Evolutionary conservation across 1,140 invertebrate species (phyloP), one percentile per base, ranked within the genome.

Genomic region (Planococcus citri): DNA sequence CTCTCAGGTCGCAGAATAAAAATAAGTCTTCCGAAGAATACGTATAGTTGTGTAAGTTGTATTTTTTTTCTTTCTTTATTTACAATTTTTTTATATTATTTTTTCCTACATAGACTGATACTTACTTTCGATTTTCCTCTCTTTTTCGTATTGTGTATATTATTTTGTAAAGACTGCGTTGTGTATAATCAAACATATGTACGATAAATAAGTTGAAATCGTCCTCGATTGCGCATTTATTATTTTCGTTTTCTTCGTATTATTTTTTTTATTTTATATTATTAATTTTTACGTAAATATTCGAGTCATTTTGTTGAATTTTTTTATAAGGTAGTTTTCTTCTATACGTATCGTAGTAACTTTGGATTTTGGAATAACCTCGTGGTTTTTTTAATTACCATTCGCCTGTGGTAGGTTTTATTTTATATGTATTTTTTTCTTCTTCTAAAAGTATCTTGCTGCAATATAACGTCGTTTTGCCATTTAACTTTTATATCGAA

Each of bases 21-120:
- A 58, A 74, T 17, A 75, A 75, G 70, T 73, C 74, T 17, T 73
- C 73, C 24, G 75, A 75, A 71, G 75, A 75, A 72, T 75, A 75
- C 70, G 75, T 75, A 57, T 75, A 69, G 41, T 12, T 2, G 1
- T 6, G 22, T 68, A 1, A 24, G 9, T 51, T 51, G 17, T 51
- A 51, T 9, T 9, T 51, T n/a, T n/a, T 51, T 17, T 37, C 14
- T 37, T 37, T 8, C 14, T 37, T 37, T 37, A 37, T 37, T 37
- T 37, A 37, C 14, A 8, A 37, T 37, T 37, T 37, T n/a, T n/a
- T n/a, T n/a, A n/a, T n/a, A n/a, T n/a, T n/a, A 37, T 37, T 37
- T 37, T 20, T n/a, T 60, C 17, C n/a, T n/a, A 9, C 20, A 64
- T 64, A 64, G 60, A 64, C 60, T 64, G 60, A 64, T 64, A 64